These are phyloP conservation scores for Momotus momota DNA, from an alignment of 2,797 vertebrate genomes.

Conservation along the genomic window DNA sequence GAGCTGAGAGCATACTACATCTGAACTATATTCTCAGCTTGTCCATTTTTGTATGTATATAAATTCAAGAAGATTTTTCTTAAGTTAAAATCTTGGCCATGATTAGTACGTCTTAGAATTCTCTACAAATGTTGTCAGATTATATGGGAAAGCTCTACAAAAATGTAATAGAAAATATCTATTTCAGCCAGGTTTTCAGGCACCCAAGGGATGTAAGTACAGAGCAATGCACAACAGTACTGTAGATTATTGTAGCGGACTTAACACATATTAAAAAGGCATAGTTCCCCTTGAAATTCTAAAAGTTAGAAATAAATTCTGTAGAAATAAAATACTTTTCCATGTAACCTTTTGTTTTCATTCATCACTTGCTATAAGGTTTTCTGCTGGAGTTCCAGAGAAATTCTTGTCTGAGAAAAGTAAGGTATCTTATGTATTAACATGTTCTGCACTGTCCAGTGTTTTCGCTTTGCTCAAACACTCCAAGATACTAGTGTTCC, in stretches of 20 bases:
- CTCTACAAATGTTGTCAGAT: background rate
- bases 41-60: background rate
- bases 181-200: background rate
- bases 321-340: background rate
- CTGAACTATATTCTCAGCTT: background rate
- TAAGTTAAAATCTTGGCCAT: background rate
- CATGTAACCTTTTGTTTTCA: background rate
- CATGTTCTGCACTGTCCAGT: background rate
- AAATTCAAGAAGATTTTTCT: background rate
- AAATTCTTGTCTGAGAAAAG: background rate
- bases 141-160: background rate
- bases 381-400: background rate
- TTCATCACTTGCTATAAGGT: background rate
- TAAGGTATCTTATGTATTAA: background rate
- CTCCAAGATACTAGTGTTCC: conserved; percentile 1
- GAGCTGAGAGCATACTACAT: background rate
- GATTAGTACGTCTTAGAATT: background rate
- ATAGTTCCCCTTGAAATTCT: background rate
- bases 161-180: background rate
- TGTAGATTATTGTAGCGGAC: background rate
- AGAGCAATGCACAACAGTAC: background rate
- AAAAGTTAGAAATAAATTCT: background rate
- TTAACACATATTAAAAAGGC: background rate
- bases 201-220: background rate
- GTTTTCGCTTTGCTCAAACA: conserved; percentile 19